These are phyloP conservation scores for Agrypnia vestita DNA, from an alignment of 1,140 invertebrate genomes.

Conservation along the genomic window DNA sequence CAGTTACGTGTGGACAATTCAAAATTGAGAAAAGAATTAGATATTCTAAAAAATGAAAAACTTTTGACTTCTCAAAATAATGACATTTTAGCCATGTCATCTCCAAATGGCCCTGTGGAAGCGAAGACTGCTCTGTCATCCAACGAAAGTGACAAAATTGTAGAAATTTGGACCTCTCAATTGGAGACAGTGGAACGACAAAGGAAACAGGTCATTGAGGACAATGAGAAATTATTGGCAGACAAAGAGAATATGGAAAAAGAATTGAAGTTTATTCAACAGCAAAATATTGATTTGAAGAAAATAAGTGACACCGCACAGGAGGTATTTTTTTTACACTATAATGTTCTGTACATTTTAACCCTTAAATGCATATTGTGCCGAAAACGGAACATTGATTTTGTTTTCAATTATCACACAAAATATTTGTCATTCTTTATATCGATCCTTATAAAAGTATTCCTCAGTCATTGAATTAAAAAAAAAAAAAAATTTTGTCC, in stretches of 20 bases:
- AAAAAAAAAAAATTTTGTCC: too few species aligned
- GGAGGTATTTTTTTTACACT: too few species aligned
- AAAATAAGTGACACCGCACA: too few species aligned
- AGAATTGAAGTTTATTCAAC: background rate
- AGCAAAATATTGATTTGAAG: too few species aligned
- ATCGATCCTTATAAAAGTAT: too few species aligned
- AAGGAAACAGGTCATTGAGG: slow-evolving; percentile 64
- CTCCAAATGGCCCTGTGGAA: background rate
- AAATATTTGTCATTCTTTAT: too few species aligned
- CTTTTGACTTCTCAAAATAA: background rate
- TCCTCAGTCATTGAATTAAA: too few species aligned
- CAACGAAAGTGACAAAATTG: background rate
- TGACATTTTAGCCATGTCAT: background rate
- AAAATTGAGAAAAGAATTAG: slow-evolving; percentile 63
- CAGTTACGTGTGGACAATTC: slow-evolving; percentile 67
- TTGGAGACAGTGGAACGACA: slow-evolving; percentile 68
- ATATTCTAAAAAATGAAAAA: slow-evolving; percentile 34
- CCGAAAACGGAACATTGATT: too few species aligned
- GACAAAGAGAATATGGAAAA: slow-evolving; percentile 69
- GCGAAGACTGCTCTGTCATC: background rate
- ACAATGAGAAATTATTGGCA: slow-evolving; percentile 68
- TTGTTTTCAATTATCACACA: too few species aligned
- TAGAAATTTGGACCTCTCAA: slow-evolving; percentile 58
- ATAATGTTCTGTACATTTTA: too few species aligned
- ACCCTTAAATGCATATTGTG: too few species aligned